Base-by-base conservation (phyloP, 2,113 vertebrate genomes). In the Prunella fulvescens region DNA sequence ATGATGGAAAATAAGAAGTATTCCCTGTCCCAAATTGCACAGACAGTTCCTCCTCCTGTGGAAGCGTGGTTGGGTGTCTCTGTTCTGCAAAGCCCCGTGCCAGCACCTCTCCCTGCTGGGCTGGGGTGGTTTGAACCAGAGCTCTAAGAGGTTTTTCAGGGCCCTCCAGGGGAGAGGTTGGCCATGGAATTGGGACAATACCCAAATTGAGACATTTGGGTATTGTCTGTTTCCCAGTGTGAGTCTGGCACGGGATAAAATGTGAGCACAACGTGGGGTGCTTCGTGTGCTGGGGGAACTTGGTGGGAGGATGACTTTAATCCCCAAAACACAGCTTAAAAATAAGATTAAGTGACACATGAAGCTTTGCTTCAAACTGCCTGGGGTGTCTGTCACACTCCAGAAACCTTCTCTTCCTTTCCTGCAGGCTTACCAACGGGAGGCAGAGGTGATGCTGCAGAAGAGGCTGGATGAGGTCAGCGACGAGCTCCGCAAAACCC, bases 401-500 rank as follows among this genome's bases (percentile, higher is more conserved):
- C 0, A 10, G 61, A 83, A 87, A 37, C 33, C 37, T 67, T 54
- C 24, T 57, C 20, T 53, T 87, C 12, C 44, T 70, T 25, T 48
- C 3, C 0, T 42, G 45, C 96, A 99, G 99, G 95, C 94, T 35
- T 98, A 98, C 88, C 97, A 98, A 37, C 96, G 97, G 57, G 98
- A 99, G 53, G 98, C 94, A 5, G 99, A 99, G 96, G 97, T 97
- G 29, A 97, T 96, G 1, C 92, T 99, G 70, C 99, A 99, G 97
- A 98, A 98, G 96, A 98, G 98, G 72, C 88, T 99, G 93, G 98
- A 99, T 1, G 99, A 99, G 97, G 98, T 99, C 35, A 97, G 98
- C 13, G 98, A 98, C 2, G 99, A 99, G 92, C 98, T 99, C 33
- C 97, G 98, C 86, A 98, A 96, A 45, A 88, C 98, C 8, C 99